Evolutionary conservation across 2,113 vertebrate genomes (phyloP), one percentile per base, ranked within the genome.

Genomic region (Ammospiza caudacuta): DNA sequence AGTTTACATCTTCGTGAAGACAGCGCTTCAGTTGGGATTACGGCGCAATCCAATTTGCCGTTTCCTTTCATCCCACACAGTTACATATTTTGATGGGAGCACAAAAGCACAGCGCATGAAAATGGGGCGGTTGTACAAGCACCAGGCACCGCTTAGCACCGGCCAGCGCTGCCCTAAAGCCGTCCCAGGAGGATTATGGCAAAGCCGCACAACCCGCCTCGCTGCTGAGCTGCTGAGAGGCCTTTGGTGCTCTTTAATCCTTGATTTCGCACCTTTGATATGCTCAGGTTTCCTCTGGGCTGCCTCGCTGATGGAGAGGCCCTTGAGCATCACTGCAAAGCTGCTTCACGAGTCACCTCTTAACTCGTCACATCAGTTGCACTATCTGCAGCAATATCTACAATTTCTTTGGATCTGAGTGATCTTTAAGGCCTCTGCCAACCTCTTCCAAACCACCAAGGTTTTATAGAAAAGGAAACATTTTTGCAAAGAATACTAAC

Each of bases 361-460:
- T 8, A 35, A 37, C 39, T 74, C 2, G 0, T 8, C 22, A 0
- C 46, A 31, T 14, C 9, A 9, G 3, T 0, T 61, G 62, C 8
- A 2, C 0, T 17, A 37, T 7, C 44, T 58, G 15, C 37, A 14
- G 20, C 33, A 9, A 1, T 3, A 23, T 10, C 52, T 68, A 10
- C 43, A 58, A 0, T 24, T 11, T 20, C 63, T 57, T 49, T 24
- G 31, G 41, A 33, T 33, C 31, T 27, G 41, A 22, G 22, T 23
- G 41, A 49, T 77, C 25, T 77, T 49, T 28, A 49, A 69, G 27
- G 15, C 10, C 15, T 29, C 35, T 43, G 57, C 29, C 31, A 63
- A 57, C 10, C 41, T 43, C 41, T 43, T 43, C 5, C 31, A 27
- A 55, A 5, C 2, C 10, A 24, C 8, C 15, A 78, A 28, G 19